A percentile compares a stretch with the other conserved stretches of the same genome.
Evolutionary conservation across 2,888 invertebrate genomes (phyloP).

Genomic region (Chloroclystis v-ata): DNA sequence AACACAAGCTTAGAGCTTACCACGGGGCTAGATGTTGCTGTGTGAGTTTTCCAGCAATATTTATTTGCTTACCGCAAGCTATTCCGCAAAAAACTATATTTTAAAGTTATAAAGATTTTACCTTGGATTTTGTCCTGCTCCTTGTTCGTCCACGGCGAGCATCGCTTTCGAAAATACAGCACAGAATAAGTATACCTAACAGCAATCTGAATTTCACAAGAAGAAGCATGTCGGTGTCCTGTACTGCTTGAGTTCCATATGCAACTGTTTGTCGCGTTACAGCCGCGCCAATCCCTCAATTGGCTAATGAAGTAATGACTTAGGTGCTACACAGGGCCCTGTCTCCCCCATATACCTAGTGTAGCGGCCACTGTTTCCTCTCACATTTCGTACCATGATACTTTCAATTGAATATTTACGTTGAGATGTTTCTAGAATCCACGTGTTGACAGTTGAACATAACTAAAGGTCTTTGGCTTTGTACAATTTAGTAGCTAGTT

Average conservation of each 20-base stretch:
- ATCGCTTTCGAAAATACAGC: slow-evolving; percentile 44
- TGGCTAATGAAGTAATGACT: slow-evolving; percentile 70
- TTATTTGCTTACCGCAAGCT: too few species aligned
- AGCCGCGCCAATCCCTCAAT: slow-evolving; percentile 66
- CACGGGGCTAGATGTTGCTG: too few species aligned
- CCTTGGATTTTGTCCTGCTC: slow-evolving; percentile 86
- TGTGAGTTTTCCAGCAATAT: too few species aligned
- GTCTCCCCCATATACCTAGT: slow-evolving; percentile 60
- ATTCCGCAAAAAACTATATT: too few species aligned
- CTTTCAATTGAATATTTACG: slow-evolving; percentile 31
- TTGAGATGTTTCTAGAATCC: slow-evolving; percentile 15
- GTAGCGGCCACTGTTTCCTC: slow-evolving; percentile 59
- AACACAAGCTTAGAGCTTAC: too few species aligned
- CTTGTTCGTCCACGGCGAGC: slow-evolving; percentile 84
- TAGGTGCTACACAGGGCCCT: slow-evolving; percentile 62
- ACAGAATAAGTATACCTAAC: slow-evolving; percentile 42
- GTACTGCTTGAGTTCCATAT: slow-evolving; percentile 41
- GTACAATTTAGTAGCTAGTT: too few species aligned
- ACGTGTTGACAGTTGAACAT: too few species aligned
- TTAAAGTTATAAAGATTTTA: slow-evolving; percentile 36
- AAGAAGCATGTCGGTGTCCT: slow-evolving; percentile 47
- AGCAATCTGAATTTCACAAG: slow-evolving; percentile 39
- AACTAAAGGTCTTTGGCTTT: too few species aligned
- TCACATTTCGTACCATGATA: slow-evolving; percentile 47
- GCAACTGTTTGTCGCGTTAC: slow-evolving; percentile 51